phyloP scores from a whole-genome alignment of 1,140 invertebrate species.

The Scaptomyza pallida region DNA sequence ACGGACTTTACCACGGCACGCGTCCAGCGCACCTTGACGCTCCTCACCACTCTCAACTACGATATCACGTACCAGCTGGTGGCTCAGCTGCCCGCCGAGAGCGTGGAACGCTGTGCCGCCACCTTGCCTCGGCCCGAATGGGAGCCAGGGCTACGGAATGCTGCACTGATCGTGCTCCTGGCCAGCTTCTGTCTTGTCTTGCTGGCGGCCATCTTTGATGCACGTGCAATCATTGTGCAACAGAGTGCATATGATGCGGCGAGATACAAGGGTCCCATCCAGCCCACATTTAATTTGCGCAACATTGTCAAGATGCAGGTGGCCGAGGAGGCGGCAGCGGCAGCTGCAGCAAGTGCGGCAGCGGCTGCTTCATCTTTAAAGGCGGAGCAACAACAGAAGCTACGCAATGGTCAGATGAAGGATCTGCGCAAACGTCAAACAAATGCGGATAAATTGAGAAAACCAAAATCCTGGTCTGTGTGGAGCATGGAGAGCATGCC shows the following conservation, averaged over 20 bases:
- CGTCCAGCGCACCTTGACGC: slow-evolving; percentile 87
- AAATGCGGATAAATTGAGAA: slow-evolving; percentile 20
- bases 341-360: slow-evolving; percentile 25
- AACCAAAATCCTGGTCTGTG: slow-evolving; percentile 58
- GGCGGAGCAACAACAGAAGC: slow-evolving; percentile 18
- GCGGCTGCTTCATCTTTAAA: slow-evolving; percentile 13
- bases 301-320: slow-evolving; percentile 77
- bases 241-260: slow-evolving; percentile 85
- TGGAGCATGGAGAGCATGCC: slow-evolving; percentile 67
- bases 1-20: slow-evolving; percentile 96
- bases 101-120: slow-evolving; percentile 90
- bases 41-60: slow-evolving; percentile 86
- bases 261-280: slow-evolving; percentile 84
- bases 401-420: slow-evolving; percentile 36
- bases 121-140: slow-evolving; percentile 91
- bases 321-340: slow-evolving; percentile 49
- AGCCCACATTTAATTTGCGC: slow-evolving; percentile 87
- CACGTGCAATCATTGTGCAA: slow-evolving; percentile 88
- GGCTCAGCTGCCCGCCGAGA: slow-evolving; percentile 91
- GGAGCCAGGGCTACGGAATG: slow-evolving; percentile 91
- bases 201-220: slow-evolving; percentile 90
- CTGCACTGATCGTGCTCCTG: slow-evolving; percentile 87
- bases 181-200: slow-evolving; percentile 88
- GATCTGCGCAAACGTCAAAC: slow-evolving; percentile 59
- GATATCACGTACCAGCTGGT: slow-evolving; percentile 90